These are phyloP conservation scores for Typhlichthys eigenmanni DNA, from an alignment of 2,797 vertebrate species.

Conservation along the genomic window DNA sequence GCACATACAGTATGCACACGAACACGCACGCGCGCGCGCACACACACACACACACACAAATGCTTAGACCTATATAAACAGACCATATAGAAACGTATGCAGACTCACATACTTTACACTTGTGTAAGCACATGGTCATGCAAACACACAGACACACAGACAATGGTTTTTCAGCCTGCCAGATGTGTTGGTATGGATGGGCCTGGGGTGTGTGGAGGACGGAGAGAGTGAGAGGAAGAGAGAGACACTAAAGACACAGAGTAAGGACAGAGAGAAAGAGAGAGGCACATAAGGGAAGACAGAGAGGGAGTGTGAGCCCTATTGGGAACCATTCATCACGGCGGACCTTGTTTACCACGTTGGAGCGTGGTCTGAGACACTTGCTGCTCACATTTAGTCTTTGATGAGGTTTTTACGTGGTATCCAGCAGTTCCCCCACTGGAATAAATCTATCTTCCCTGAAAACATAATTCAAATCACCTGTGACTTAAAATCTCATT, in stretches of 20 bases:
- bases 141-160: conserved; percentile 5
- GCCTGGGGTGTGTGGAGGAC: conserved; percentile 57
- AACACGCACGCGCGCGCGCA: background rate
- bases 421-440: conserved; percentile 29
- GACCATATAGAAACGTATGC: background rate
- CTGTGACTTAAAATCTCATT: conserved; percentile 36
- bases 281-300: conserved; percentile 31
- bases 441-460: conserved; percentile 45
- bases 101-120: background rate
- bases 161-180: conserved; percentile 65
- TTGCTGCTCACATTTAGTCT: conserved; percentile 60
- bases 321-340: conserved; percentile 62
- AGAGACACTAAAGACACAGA: conserved; percentile 47
- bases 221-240: conserved; percentile 9
- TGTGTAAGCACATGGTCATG: background rate
- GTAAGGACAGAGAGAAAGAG: conserved; percentile 43
- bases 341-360: conserved; percentile 48
- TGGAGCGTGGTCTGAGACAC: conserved; percentile 28
- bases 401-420: conserved; percentile 61
- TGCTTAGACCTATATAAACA: background rate
- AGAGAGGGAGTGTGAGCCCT: conserved; percentile 50
- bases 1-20: background rate
- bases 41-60: background rate
- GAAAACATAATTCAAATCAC: conserved; percentile 46
- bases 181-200: conserved; percentile 75